A percentile compares a stretch with the other conserved stretches of the same genome.
phyloP scores from a whole-genome alignment of 2,888 invertebrate species.

The Lepidochitona cinerea region DNA sequence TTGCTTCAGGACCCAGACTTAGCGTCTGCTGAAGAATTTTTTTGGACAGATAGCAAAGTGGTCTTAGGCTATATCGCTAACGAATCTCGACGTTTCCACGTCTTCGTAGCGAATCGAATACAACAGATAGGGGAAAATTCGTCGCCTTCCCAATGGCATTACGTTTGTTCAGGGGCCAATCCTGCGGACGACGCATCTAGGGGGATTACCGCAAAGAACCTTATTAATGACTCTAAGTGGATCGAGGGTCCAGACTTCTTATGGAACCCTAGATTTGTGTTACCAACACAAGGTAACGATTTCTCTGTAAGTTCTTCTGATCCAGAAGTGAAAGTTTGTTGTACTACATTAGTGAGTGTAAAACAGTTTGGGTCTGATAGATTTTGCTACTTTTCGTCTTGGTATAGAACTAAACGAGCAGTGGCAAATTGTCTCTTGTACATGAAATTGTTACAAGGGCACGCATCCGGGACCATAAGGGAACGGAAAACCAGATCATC shows the following conservation, averaged over 20 bases:
- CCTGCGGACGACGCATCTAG: no score
- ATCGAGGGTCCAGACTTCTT: neutral
- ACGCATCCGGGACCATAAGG: neutral
- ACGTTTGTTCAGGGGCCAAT: no score
- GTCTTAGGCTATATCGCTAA: no score
- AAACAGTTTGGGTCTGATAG: neutral
- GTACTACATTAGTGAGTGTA: neutral
- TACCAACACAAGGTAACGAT: neutral
- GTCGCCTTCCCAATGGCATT: constrained; percentile 8
- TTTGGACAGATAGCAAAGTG: no score
- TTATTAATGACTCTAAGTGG: no score
- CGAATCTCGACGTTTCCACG: no score
- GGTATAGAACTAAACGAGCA: constrained; percentile 15
- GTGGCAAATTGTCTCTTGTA: constrained; percentile 10
- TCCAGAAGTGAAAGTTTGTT: constrained; percentile 14
- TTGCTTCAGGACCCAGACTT: no score
- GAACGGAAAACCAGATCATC: neutral
- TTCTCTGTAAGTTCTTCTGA: constrained; percentile 5
- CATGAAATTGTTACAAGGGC: neutral
- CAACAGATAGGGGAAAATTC: constrained; percentile 5
- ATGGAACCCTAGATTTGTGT: neutral
- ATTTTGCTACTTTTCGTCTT: constrained; percentile 12
- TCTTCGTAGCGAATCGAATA: constrained; percentile 1
- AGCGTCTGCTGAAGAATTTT: no score
- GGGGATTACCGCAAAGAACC: no score